Percentiles rank a stretch among this genome's conserved stretches.
Conservation (phyloP, 2,113 vertebrate genomes). For the Chrysemys picta region DNA sequence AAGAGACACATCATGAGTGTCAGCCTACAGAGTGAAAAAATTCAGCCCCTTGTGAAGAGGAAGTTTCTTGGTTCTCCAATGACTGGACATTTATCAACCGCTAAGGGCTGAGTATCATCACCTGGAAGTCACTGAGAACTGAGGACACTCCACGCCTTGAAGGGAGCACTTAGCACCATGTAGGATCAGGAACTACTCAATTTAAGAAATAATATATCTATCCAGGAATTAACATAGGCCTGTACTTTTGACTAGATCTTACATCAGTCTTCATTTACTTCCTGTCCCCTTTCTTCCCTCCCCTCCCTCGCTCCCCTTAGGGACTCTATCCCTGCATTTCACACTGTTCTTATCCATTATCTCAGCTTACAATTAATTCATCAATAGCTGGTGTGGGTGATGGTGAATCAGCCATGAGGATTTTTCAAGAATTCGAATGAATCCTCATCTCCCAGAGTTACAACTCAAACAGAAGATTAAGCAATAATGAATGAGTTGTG, state of each 20-base stretch:
- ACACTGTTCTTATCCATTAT: not conserved
- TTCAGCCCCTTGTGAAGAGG: not conserved
- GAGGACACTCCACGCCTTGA: not conserved
- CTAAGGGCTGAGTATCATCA: not conserved
- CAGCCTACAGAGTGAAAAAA: not conserved
- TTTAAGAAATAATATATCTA: not conserved
- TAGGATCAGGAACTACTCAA: fast-evolving
- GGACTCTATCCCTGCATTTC: not conserved
- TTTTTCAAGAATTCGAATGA: not conserved
- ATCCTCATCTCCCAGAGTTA: not conserved
- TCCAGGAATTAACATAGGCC: not conserved
- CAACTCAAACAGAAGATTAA: not conserved
- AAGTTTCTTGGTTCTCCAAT: not conserved
- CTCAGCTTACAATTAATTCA: conserved; percentile 18
- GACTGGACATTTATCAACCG: fast-evolving
- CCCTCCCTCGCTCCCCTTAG: not conserved
- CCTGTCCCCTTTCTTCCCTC: not conserved
- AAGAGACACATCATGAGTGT: not conserved
- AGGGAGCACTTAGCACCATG: not conserved
- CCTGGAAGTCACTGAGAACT: not conserved
- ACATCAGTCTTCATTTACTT: not conserved
- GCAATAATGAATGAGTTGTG: not conserved
- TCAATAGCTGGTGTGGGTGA: not conserved
- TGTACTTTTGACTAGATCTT: not conserved
- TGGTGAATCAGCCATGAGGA: not conserved